Conservation (phyloP, 2,797 vertebrate species). For the Esox lucius region DNA sequence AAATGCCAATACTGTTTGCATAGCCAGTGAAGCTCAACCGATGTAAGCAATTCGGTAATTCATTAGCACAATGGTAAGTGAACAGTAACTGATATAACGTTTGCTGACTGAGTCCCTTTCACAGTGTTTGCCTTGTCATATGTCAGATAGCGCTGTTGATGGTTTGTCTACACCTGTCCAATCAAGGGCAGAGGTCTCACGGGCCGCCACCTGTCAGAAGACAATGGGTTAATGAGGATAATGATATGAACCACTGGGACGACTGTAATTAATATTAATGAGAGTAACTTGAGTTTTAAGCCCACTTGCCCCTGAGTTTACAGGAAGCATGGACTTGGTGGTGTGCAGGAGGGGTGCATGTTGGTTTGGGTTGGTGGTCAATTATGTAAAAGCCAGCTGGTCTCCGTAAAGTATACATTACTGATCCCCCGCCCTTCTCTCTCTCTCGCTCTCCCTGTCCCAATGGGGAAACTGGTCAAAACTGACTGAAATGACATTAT, state of each 20-base stretch:
- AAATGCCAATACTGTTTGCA: too few relatives aligned
- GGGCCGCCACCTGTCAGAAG: not conserved
- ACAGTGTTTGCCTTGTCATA: not conserved
- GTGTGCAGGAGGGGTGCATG: not conserved
- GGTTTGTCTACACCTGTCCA: not conserved
- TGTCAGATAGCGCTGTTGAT: not conserved
- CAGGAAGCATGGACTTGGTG: not conserved
- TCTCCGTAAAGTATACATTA: constrained; percentile 10
- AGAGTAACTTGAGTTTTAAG: not conserved
- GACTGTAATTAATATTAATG: constrained; percentile 1
- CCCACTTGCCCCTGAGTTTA: not conserved
- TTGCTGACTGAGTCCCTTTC: not conserved
- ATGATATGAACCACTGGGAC: not conserved
- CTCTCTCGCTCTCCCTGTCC: not conserved
- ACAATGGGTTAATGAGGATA: not conserved
- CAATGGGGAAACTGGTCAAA: not conserved
- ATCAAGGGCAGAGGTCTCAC: not conserved
- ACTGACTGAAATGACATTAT: not conserved
- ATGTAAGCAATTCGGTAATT: not conserved
- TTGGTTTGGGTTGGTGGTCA: not conserved
- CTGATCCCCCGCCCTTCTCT: not conserved
- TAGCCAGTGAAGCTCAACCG: not conserved
- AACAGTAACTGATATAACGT: not conserved
- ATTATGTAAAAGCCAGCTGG: not conserved
- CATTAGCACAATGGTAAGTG: not conserved